Evolutionary conservation across 2,797 vertebrate genomes (phyloP), one percentile per base, ranked within the genome.

Genomic region (Myioborus miniatus): DNA sequence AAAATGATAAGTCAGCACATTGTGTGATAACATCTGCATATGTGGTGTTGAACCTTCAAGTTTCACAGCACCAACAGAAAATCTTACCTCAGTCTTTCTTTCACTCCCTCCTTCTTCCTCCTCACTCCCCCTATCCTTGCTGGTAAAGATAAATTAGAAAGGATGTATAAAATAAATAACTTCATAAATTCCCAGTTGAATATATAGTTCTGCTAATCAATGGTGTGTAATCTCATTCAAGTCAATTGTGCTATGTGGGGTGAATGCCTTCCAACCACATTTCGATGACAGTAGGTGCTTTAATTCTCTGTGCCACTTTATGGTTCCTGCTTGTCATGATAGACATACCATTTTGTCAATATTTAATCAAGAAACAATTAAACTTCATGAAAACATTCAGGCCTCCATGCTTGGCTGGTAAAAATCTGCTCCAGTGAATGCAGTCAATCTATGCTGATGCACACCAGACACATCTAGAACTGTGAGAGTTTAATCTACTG

Each of bases 291-390:
- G 80, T 83, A 89, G 95, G 60, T 86, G 27, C 94, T 97, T 97
- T 89, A 97, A 96, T 97, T 95, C 96, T 97, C 93, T 75, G 12
- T 95, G 93, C 72, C 87, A 93, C 68, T 96, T 97, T 70, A 83
- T 94, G 87, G 83, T 93, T 86, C 91, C 93, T 95, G 84, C 50
- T 85, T 96, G 76, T 95, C 92, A 23, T 93, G 95, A 95, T 92
- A 87, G 84, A 96, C 96, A 84, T 93, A 89, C 80, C 79, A 23
- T 95, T 97, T 97, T 96, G 96, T 97, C 97, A 97, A 95, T 98
- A 97, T 76, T 95, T 93, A 97, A 96, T 97, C 88, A 97, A 97
- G 91, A 97, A 97, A 97, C 92, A 98, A 97, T 97, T 98, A 97
- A 98, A 85, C 89, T 94, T 91, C 92, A 76, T 94, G 89, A 96